Evolutionary conservation across 2,888 invertebrate genomes (phyloP), one percentile per base, ranked within the genome.

Genomic region (Perizoma affinitatum): DNA sequence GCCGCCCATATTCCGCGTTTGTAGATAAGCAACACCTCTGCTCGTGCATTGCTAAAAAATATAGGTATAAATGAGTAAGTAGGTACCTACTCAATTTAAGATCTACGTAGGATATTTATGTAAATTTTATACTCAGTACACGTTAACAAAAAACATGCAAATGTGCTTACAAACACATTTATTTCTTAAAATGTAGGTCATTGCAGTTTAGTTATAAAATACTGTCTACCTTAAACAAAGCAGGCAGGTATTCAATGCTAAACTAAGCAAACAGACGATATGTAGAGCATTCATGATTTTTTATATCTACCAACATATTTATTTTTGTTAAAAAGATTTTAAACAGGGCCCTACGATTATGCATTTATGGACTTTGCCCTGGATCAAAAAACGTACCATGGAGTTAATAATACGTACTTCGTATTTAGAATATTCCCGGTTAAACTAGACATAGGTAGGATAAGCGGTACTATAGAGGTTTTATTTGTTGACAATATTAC

Each of bases 401-500:
- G 22, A 22, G 22, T 22, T 22, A 22, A 22, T 22, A 22, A 1
- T 22, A 22, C 22, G 22, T 22, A 22, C 22, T 22, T 22, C 22
- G 22, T 22, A 22, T 22, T 2, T 22, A 22, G 22, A 22, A 22
- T 22, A 22, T 22, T n/a, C n/a, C n/a, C n/a, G n/a, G n/a, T n/a
- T n/a, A n/a, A n/a, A n/a, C n/a, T n/a, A n/a, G n/a, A n/a, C n/a
- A n/a, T n/a, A n/a, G n/a, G n/a, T n/a, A n/a, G n/a, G n/a, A n/a
- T n/a, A n/a, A 22, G 22, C 22, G 22, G 22, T 22, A 22, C 22
- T 22, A 3, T 22, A n/a, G 10, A 10, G 5, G 9, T n/a, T 44
- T n/a, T 6, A 22, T 51, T 46, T 46, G 48, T 40, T 54, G 58
- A 33, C 38, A 43, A 11, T 54, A 54, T 58, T 48, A 48, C 48